These are phyloP conservation scores for Halictus ligatus DNA, from an alignment of 2,888 invertebrate species.

Conservation along the genomic window DNA sequence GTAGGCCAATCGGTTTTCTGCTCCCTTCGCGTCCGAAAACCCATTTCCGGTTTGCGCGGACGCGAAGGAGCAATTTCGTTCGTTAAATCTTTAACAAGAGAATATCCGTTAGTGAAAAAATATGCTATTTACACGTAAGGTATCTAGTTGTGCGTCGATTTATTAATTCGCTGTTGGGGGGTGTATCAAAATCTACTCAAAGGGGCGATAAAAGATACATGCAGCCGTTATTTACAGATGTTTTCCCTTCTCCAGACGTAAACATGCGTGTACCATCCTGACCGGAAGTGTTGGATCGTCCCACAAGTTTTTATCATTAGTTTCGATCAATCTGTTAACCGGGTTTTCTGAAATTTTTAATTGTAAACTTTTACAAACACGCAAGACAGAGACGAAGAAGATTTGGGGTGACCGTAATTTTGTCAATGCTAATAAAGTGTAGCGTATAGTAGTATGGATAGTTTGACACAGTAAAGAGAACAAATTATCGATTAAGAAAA, in stretches of 20 bases:
- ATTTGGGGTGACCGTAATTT: neutral
- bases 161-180: conserved; percentile 76
- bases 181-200: conserved; percentile 83
- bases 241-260: conserved; percentile 35
- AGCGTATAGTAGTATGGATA: neutral
- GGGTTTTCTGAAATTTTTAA: neutral
- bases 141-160: conserved; percentile 82
- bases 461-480: neutral
- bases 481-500: neutral
- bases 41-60: conserved; percentile 39
- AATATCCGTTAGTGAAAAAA: conserved; percentile 81
- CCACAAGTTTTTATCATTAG: neutral
- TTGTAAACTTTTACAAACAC: neutral
- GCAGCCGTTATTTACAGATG: conserved; percentile 71
- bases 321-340: neutral
- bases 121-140: conserved; percentile 83
- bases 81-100: conserved; percentile 68
- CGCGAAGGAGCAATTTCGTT: conserved; percentile 54
- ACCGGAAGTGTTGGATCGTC: conserved; percentile 18
- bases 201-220: conserved; percentile 72
- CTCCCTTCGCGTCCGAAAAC: conserved; percentile 38
- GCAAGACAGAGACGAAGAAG: neutral
- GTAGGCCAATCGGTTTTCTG: conserved; percentile 68
- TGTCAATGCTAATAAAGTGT: neutral
- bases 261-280: conserved; percentile 34